Conservation (phyloP, 2,888 invertebrate genomes). For the Allygus modestus region DNA sequence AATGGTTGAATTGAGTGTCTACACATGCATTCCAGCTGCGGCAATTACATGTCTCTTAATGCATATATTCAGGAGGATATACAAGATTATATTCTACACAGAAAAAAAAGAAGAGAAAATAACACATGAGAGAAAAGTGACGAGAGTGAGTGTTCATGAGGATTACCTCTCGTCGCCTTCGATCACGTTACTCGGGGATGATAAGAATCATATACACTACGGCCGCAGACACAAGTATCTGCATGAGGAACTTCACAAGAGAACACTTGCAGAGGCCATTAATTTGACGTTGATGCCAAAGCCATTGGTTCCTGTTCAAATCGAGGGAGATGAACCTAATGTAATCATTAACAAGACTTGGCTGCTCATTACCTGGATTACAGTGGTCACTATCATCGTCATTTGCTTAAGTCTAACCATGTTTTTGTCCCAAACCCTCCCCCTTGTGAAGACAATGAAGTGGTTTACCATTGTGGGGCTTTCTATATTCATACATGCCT, state of each 20-base stretch:
- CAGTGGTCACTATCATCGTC: background rate
- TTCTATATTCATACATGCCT: background rate
- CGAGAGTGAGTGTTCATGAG: too few species aligned
- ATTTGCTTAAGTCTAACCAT: background rate
- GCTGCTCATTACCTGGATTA: background rate
- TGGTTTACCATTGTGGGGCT: background rate
- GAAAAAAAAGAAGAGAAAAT: too few species aligned
- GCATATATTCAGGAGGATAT: too few species aligned
- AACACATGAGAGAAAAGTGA: too few species aligned
- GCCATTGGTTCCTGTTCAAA: background rate
- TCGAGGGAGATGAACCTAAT: background rate
- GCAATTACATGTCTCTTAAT: background rate
- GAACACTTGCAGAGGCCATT: background rate
- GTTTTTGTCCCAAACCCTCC: background rate
- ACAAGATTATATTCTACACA: too few species aligned
- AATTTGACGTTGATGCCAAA: too few species aligned
- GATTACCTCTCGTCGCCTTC: too few species aligned
- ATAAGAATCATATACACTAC: too few species aligned
- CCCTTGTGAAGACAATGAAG: background rate
- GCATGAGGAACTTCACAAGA: background rate
- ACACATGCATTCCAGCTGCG: background rate
- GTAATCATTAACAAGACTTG: background rate
- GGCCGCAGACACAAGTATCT: too few species aligned
- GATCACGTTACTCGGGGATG: too few species aligned
- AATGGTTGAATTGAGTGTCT: too few species aligned